phyloP scores from a whole-genome alignment of 1,140 invertebrate genomes.

The Orchesella cincta region DNA sequence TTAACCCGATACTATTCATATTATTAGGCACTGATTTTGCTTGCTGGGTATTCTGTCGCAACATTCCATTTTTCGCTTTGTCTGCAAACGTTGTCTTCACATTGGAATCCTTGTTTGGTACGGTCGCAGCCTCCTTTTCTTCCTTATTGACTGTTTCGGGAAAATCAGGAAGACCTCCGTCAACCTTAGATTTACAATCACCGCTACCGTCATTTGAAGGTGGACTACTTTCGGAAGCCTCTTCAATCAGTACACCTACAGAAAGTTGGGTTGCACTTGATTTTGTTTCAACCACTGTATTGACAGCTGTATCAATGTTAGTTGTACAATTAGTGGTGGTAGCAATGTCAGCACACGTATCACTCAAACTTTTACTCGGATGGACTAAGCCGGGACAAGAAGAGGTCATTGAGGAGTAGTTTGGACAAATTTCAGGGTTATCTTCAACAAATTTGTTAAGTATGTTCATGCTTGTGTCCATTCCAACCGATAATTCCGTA shows the following conservation, averaged over 20 bases:
- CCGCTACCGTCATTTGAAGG: neutral
- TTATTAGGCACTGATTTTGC: conserved; percentile 35
- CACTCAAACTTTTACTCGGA: neutral
- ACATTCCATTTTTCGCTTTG: conserved; percentile 42
- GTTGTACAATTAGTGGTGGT: neutral
- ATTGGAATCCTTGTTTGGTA: neutral
- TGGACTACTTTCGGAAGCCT: conserved; percentile 13
- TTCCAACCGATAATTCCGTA: neutral
- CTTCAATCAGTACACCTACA: conserved; percentile 37
- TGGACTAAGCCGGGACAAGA: neutral
- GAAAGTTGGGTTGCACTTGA: conserved; percentile 43
- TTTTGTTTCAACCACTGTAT: conserved; percentile 27
- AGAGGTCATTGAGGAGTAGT: neutral
- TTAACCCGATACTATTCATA: conserved; percentile 35
- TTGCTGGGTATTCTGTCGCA: conserved; percentile 35
- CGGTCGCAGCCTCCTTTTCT: neutral
- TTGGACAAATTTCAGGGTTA: neutral
- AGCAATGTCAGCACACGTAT: neutral
- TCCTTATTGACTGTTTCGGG: neutral
- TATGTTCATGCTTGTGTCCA: conserved; percentile 5
- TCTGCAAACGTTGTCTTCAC: conserved; percentile 35
- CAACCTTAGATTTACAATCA: neutral
- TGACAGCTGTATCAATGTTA: conserved; percentile 1
- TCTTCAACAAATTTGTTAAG: conserved; percentile 5
- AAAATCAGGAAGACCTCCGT: neutral